Evolutionary conservation across 2,797 vertebrate genomes (phyloP).

Genomic region (Pseudomugil gertrudae): DNA sequence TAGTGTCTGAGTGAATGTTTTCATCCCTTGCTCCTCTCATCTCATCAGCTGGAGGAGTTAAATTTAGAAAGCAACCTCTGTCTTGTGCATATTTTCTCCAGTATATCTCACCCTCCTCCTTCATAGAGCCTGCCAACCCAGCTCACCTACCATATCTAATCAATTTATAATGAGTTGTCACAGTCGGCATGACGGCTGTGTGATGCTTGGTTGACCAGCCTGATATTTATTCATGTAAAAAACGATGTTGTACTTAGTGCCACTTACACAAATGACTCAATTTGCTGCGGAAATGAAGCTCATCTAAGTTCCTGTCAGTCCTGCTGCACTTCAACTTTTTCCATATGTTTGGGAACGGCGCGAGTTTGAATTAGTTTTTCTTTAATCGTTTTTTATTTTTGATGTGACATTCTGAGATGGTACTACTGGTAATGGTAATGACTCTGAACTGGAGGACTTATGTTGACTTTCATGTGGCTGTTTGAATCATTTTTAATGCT

Average conservation of each 20-base stretch:
- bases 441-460: neutral
- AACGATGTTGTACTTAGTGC: conserved; percentile 64
- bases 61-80: conserved; percentile 63
- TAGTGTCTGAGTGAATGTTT: conserved; percentile 33
- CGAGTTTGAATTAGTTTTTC: conserved; percentile 28
- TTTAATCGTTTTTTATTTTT: conserved; percentile 9
- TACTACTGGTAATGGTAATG: neutral
- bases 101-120: conserved; percentile 5
- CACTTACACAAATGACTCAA: conserved; percentile 70
- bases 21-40: conserved; percentile 45
- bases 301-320: conserved; percentile 69
- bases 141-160: conserved; percentile 62
- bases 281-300: conserved; percentile 77
- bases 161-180: conserved; percentile 69
- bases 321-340: conserved; percentile 22
- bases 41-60: conserved; percentile 59
- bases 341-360: neutral
- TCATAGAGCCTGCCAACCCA: conserved; percentile 10
- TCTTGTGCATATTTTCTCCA: conserved; percentile 42
- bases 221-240: conserved; percentile 77
- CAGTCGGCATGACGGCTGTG: conserved; percentile 45
- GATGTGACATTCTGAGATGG: neutral
- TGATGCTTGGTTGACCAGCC: conserved; percentile 61
- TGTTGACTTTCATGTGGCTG: conserved; percentile 6
- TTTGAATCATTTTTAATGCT: conserved; percentile 28